A percentile compares a stretch with the other conserved stretches of the same genome.
phyloP scores from a whole-genome alignment of 2,888 invertebrate species.

The Macrophya annulata region DNA sequence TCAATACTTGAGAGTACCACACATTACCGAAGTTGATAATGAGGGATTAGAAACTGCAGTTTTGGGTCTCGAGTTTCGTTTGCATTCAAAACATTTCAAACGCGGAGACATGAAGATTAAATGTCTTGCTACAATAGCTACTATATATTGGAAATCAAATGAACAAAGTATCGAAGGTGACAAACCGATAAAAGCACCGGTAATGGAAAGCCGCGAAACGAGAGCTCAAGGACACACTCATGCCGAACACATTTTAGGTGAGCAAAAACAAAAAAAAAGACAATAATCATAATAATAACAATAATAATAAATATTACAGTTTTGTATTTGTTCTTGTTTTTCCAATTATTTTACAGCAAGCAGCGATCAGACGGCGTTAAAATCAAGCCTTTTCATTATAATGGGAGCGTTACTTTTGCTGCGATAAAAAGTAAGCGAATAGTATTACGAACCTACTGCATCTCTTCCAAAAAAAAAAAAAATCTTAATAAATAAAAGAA shows the following conservation, averaged over 20 bases:
- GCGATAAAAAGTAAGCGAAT: background rate
- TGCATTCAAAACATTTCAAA: conserved; percentile 89
- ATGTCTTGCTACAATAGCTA: conserved; percentile 93
- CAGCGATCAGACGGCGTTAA: conserved; percentile 11
- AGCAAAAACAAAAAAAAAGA: background rate
- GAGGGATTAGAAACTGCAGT: conserved; percentile 88
- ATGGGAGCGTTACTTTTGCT: conserved; percentile 41
- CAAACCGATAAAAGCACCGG: conserved; percentile 78
- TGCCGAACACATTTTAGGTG: conserved; percentile 64
- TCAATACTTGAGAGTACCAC: conserved; percentile 77
- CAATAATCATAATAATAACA: background rate
- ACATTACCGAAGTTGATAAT: conserved; percentile 79
- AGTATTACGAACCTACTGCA: conserved; percentile 18
- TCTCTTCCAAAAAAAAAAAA: conserved; percentile 40
- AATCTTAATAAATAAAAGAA: conserved; percentile 5
- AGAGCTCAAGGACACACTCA: conserved; percentile 74
- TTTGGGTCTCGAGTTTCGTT: conserved; percentile 89
- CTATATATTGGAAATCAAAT: conserved; percentile 92
- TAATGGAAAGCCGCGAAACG: conserved; percentile 74
- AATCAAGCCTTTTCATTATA: conserved; percentile 1
- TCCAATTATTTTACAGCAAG: conserved; percentile 34
- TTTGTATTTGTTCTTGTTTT: background rate
- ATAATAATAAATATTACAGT: background rate
- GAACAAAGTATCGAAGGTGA: conserved; percentile 92
- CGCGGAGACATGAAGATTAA: conserved; percentile 93